Base-by-base conservation (phyloP, 2,113 vertebrate genomes). In the Arenaria interpres region DNA sequence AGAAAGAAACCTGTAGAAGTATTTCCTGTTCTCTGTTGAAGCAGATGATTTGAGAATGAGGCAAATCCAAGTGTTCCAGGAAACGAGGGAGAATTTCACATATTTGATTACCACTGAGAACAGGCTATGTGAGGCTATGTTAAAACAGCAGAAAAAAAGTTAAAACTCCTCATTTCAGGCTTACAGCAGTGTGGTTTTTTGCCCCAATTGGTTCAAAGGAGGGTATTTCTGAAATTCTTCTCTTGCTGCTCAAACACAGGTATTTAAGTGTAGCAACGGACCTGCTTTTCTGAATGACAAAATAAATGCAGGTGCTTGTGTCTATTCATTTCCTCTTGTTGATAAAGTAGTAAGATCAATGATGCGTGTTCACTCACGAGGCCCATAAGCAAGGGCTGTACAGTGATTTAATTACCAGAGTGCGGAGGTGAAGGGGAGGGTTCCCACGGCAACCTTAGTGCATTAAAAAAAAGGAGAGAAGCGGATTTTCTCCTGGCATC, bases 381-480 rank as follows among this genome's bases (percentile, higher is more conserved):
- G 69, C 43, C 79, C 68, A 0, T 37, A 39, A 5, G 43, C 75
- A 63, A 78, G 75, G 82, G 90, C 78, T 77, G 67, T 60, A 62
- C 17, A 18, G 45, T 17, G 54, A 75, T 89, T 93, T 85, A 80
- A 90, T 89, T 75, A 93, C 41, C 62, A 62, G 39, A 46, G 35
- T 3, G 6, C 9, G 50, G 81, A 92, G 88, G 51, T 91, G 69
- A 86, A 90, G 6, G 54, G 13, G 64, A 95, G 45, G 76, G 86
- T 94, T 94, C 92, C 92, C 83, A 78, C 3, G 6, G 90, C 90
- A 97, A 94, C 88, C 80, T 89, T 45, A 32, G 41, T 3, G 30
- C 13, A 75, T 6, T 75, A 18, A 76, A 77, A 95, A 88, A 56
- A 23, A 30, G 28, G 27, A 30, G 17, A 20, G 41, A 39, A 51